Conservation (phyloP, 2,113 vertebrate genomes). For the Oceanodroma tethys region DNA sequence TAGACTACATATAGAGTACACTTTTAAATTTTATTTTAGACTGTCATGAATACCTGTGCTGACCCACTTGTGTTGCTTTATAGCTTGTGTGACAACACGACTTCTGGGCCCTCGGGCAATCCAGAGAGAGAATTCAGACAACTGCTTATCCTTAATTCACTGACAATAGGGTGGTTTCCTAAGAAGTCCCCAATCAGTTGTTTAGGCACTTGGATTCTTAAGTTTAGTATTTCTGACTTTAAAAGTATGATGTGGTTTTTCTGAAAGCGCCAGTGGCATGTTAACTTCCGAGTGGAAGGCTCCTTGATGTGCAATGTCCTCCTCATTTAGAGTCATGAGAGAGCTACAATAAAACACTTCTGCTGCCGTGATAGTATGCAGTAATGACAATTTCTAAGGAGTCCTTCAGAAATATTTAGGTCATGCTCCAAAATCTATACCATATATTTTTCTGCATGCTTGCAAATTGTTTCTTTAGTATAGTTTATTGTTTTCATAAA, state of each 20-base stretch:
- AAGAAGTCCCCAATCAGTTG: not conserved
- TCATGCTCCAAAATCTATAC: not conserved
- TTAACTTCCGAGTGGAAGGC: not conserved
- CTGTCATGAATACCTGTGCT: not conserved
- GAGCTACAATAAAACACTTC: not conserved
- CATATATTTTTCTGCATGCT: not conserved
- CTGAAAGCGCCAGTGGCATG: not conserved
- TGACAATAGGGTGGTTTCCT: not conserved
- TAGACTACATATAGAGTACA: not conserved
- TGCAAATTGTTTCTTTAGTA: not conserved
- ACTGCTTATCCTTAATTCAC: not conserved
- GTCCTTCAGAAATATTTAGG: not conserved
- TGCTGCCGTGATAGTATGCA: not conserved
- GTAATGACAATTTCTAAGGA: not conserved
- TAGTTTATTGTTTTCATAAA: not conserved
- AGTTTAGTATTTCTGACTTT: not conserved
- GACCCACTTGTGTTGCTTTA: not conserved
- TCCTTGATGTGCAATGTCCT: not conserved
- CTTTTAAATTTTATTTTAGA: not conserved
- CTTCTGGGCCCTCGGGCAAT: not conserved
- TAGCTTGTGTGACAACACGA: not conserved
- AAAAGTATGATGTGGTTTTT: not conserved
- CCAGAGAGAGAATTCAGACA: not conserved
- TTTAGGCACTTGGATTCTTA: not conserved
- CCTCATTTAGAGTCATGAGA: not conserved